Conservation (phyloP, 2,888 invertebrate genomes). For the Resseliella maxima region DNA sequence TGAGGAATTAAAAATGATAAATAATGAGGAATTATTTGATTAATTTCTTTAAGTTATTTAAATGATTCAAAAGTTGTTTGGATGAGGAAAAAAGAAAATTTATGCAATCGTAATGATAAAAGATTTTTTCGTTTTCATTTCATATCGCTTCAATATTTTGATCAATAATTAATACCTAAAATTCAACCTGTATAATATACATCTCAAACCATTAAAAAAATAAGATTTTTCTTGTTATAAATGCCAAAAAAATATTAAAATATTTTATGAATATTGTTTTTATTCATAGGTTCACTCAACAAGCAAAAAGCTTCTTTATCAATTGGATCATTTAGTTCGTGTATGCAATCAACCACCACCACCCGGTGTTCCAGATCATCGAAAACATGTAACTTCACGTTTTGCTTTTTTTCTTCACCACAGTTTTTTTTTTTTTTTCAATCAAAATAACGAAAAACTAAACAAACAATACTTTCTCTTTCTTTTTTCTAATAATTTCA, state of each 20-base stretch:
- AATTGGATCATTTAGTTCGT: slow-evolving; percentile 94
- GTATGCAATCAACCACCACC: slow-evolving; percentile 89
- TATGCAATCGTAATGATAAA: too few species aligned
- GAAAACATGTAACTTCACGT: slow-evolving; percentile 75
- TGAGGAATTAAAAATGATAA: too few species aligned
- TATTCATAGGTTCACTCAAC: slow-evolving; percentile 91
- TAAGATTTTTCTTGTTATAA: too few species aligned
- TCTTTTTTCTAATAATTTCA: slow-evolving; percentile 57
- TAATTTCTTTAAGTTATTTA: too few species aligned
- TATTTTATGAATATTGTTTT: background rate
- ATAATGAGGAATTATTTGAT: too few species aligned
- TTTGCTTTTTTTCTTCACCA: background rate
- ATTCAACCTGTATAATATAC: too few species aligned
- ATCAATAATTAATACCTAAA: too few species aligned
- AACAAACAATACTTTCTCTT: slow-evolving; percentile 57
- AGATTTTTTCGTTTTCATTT: too few species aligned
- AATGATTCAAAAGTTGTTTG: too few species aligned
- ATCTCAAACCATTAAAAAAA: too few species aligned
- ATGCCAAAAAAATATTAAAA: background rate
- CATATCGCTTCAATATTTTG: too few species aligned
- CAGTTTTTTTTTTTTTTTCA: background rate
- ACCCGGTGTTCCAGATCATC: slow-evolving; percentile 68
- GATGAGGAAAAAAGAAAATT: too few species aligned
- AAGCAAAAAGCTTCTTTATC: slow-evolving; percentile 94
- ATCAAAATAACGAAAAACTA: slow-evolving; percentile 56